Percentiles rank a stretch among this genome's conserved stretches.
phyloP scores from a whole-genome alignment of 1,140 invertebrate genomes.

The Hypsibius dujardini region DNA sequence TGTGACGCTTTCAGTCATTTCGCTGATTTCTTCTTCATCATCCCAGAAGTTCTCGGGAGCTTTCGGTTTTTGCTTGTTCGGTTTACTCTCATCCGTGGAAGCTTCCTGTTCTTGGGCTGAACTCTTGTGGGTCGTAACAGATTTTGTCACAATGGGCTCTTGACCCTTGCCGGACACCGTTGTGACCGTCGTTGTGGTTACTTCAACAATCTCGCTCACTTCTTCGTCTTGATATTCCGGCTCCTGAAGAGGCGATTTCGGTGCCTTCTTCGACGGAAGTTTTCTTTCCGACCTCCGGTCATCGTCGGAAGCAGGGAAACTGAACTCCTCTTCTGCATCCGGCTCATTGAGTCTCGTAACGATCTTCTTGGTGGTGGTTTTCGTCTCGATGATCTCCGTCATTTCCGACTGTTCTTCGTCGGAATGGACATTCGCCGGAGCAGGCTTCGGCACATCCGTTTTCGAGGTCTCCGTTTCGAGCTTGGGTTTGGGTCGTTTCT shows the following conservation, averaged over 20 bases:
- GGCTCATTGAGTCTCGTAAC: neutral
- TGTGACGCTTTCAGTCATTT: neutral
- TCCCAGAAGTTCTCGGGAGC: too few species aligned
- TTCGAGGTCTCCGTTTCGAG: neutral
- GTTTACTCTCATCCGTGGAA: too few species aligned
- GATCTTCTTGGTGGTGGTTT: neutral
- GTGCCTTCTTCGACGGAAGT: neutral
- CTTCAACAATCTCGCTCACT: constrained; percentile 7
- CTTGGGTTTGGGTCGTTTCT: neutral
- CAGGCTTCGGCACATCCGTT: neutral
- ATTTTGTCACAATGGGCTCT: too few species aligned
- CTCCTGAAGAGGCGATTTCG: neutral
- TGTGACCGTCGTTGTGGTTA: neutral
- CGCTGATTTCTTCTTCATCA: too few species aligned
- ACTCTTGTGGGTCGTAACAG: too few species aligned
- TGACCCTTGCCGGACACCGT: too few species aligned
- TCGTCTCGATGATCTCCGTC: neutral
- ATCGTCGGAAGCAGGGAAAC: too few species aligned
- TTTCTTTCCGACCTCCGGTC: neutral
- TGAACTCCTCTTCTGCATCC: neutral
- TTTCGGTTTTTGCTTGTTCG: too few species aligned
- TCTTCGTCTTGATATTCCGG: neutral
- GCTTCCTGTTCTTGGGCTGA: too few species aligned
- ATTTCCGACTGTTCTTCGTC: neutral
- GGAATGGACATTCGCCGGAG: neutral